These are phyloP conservation scores for Acrocephalus arundinaceus DNA, from an alignment of 2,113 vertebrate genomes.

Conservation along the genomic window DNA sequence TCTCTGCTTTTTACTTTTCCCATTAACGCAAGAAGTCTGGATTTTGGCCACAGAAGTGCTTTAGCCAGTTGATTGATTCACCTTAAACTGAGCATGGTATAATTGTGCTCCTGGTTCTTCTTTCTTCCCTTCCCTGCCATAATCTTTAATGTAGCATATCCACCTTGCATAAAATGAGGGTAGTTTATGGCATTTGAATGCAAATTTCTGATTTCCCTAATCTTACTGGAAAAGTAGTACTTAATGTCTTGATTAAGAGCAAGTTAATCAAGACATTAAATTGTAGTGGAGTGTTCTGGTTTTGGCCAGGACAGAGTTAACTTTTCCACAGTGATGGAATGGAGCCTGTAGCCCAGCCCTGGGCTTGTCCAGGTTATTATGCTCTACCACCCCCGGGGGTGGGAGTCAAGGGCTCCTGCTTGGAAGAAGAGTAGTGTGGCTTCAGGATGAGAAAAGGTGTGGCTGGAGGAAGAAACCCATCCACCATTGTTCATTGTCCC, in stretches of 20 bases:
- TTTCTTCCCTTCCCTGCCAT: neutral
- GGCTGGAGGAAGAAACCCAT: neutral
- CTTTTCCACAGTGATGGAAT: neutral
- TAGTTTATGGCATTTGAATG: neutral
- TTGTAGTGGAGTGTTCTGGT: neutral
- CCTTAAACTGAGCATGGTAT: neutral
- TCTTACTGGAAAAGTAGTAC: neutral
- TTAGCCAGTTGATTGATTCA: neutral
- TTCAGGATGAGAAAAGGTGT: neutral
- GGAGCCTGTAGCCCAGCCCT: neutral
- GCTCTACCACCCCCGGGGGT: neutral
- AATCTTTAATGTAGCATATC: neutral
- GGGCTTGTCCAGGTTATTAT: neutral
- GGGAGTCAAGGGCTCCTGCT: neutral
- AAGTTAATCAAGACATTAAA: neutral
- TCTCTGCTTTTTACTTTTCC: neutral
- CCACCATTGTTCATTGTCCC: neutral
- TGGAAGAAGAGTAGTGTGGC: no score
- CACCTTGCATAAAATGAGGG: neutral
- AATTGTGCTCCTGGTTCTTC: neutral
- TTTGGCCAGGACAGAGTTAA: neutral
- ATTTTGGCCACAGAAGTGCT: neutral
- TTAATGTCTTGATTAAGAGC: neutral
- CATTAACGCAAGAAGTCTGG: neutral
- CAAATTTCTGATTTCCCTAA: neutral